Evolutionary conservation across 2,888 invertebrate genomes (phyloP).

Genomic region (Lissonota sp.): DNA sequence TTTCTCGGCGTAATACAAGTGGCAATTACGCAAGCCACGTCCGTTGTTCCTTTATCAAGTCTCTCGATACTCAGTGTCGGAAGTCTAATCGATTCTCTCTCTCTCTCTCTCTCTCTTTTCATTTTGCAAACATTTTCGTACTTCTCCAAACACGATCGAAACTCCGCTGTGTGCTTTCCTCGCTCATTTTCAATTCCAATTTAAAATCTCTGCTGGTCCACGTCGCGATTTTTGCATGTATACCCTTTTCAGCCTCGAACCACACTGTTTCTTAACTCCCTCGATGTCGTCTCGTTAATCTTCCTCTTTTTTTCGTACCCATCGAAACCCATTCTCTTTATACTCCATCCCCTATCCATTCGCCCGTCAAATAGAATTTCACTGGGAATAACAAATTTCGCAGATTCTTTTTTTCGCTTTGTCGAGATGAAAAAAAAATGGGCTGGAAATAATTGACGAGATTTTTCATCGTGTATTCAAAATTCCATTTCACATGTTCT

Average conservation of each 20-base stretch:
- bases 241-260: too few relatives aligned
- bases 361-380: conserved; percentile 1
- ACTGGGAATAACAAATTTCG: conserved; percentile 31
- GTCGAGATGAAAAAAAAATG: conserved; percentile 16
- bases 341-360: too few relatives aligned
- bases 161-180: conserved; percentile 37
- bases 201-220: conserved; percentile 48
- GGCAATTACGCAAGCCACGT: conserved; percentile 66
- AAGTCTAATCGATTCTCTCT: too few relatives aligned
- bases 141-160: too few relatives aligned
- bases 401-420: conserved; percentile 43
- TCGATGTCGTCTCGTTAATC: conserved; percentile 55
- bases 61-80: conserved; percentile 56
- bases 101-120: not conserved
- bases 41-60: conserved; percentile 63
- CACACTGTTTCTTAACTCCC: not conserved
- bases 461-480: conserved; percentile 3
- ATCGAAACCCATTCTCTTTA: conserved; percentile 36
- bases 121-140: conserved; percentile 26
- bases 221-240: too few relatives aligned
- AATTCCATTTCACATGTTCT: not conserved
- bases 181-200: conserved; percentile 45
- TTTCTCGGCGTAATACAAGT: conserved; percentile 64
- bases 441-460: conserved; percentile 21
- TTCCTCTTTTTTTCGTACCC: conserved; percentile 59